Evolutionary conservation across 2,797 vertebrate species (phyloP).

Genomic region (Florisuga fusca): DNA sequence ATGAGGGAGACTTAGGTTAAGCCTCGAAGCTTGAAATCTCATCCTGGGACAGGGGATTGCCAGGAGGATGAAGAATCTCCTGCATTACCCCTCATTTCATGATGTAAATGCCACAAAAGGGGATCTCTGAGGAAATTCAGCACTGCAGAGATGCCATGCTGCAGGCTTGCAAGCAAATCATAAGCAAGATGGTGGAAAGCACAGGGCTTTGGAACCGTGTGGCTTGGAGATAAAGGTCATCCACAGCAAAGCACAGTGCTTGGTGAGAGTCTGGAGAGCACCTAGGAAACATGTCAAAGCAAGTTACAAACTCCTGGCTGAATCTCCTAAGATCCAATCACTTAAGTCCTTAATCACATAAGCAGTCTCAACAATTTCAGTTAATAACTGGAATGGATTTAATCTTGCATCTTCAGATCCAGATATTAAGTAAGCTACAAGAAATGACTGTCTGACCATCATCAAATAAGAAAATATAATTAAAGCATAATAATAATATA

Average conservation of each 20-base stretch:
- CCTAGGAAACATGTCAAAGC: conserved; percentile 31
- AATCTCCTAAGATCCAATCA: not conserved
- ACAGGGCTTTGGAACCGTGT: not conserved
- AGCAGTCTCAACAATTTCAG: conserved; percentile 1
- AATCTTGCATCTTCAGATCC: not conserved
- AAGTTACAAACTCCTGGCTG: conserved; percentile 15
- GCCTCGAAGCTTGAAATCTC: not conserved
- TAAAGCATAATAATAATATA: not conserved
- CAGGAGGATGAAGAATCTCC: not conserved
- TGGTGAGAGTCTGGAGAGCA: conserved; percentile 30
- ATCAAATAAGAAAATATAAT: not conserved
- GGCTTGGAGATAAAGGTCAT: conserved; percentile 8
- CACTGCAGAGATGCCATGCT: not conserved
- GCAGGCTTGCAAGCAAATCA: not conserved
- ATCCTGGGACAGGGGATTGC: not conserved
- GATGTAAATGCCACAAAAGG: not conserved
- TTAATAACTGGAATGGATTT: conserved; percentile 21
- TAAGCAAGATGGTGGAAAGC: not conserved
- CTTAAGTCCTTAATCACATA: not conserved
- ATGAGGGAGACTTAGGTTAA: not conserved
- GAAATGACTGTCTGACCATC: not conserved
- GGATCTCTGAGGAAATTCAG: not conserved
- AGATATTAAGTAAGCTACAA: not conserved
- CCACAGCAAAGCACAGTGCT: not conserved
- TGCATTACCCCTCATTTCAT: not conserved